phyloP scores from a whole-genome alignment of 1,140 invertebrate genomes.

The Theocolax elegans region DNA sequence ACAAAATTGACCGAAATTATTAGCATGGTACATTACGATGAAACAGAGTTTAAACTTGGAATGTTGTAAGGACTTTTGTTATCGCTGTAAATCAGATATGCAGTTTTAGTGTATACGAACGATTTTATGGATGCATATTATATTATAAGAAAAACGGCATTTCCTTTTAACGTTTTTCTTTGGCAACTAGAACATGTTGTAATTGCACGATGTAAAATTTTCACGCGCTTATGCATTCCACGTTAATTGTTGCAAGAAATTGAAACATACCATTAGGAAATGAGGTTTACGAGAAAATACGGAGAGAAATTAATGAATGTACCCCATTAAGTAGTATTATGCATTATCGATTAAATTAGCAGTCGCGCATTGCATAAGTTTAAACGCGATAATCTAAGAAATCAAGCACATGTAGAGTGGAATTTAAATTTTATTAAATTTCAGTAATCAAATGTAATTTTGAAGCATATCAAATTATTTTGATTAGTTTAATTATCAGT shows the following conservation, averaged over 20 bases:
- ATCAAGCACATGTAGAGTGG: not conserved
- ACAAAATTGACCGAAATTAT: not conserved
- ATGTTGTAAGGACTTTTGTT: not conserved
- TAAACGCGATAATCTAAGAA: not conserved
- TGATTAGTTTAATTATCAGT: not conserved
- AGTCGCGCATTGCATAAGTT: not conserved
- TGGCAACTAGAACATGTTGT: constrained; percentile 1
- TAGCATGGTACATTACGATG: not conserved
- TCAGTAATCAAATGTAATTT: no score
- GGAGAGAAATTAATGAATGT: constrained; percentile 29
- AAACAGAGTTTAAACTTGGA: not conserved
- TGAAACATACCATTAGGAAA: constrained; percentile 37
- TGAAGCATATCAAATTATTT: no score
- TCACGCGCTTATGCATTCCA: constrained; percentile 33
- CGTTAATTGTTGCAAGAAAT: constrained; percentile 38
- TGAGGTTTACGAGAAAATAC: constrained; percentile 36
- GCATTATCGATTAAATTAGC: constrained; percentile 17
- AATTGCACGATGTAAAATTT: constrained; percentile 41
- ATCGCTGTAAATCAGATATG: constrained; percentile 3
- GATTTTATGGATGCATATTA: constrained; percentile 12
- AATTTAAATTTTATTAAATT: not conserved
- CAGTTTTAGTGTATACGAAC: not conserved
- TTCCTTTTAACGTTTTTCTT: constrained; percentile 28
- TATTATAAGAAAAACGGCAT: constrained; percentile 29
- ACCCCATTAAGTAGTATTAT: constrained; percentile 27